Base-by-base conservation (phyloP, 1,140 invertebrate species). In the Atopsyche davidsoni region DNA sequence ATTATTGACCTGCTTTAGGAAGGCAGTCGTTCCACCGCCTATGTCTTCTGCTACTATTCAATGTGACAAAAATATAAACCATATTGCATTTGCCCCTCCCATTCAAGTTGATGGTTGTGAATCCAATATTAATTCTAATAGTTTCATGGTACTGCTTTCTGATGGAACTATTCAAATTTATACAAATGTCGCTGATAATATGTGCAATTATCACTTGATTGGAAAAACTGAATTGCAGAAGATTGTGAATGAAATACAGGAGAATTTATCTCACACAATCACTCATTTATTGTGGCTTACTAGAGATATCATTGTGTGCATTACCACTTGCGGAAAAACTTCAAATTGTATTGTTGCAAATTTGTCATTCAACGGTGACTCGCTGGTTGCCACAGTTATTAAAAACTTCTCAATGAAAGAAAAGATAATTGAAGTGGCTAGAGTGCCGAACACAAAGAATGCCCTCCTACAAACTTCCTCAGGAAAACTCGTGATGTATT, bases 1-100 rank as follows among this genome's bases (percentile, higher is more conserved):
- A 14, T 66, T 87, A 16, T 36, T 92, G 18, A 92, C 90, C 9
- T 76, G 79, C 36, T 89, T 93, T 58, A 77, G 78, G 57, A 62
- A 79, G 45, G 76, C 78, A 40, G 73, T 89, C 19, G 74, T 92
- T 4, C 92, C 92, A 31, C 92, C 92, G 3, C 91, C 92, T 36
- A 85, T 92, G 85, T 76, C 76, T 36, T 81, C 84, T 32, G 75
- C 78, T 46, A 69, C 74, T 58, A 60, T 90, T 21, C 57, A 77
- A 21, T 61, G 81, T 41, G 63, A 75, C 1, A 59, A 66, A 38
- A 60, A 75, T 55, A 72, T 86, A 4, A 81, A 82, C 64, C 69
- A 76, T 31, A 64, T 86, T 14, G 63, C 73, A 42, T 86, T 84
- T 73, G 72, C 75, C 39, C 74, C 78, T 14, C 13, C 23, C 16